Evolutionary conservation across 2,113 vertebrate species (phyloP), one percentile per base, ranked within the genome.

Genomic region (Polypterus senegalus): DNA sequence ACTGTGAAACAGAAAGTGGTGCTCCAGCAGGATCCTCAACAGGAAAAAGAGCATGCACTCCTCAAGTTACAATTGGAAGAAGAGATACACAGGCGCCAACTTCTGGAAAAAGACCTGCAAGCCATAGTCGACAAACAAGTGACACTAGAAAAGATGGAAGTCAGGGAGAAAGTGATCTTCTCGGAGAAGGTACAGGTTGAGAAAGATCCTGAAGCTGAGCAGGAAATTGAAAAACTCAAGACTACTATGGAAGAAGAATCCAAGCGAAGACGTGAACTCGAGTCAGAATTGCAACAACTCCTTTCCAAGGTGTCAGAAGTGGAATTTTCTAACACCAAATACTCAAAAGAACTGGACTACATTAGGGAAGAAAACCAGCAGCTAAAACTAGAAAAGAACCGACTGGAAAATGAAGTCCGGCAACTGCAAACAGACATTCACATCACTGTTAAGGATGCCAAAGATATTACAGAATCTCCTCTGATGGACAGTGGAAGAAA

Each of bases 1-100:
- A 96, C 92, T 0, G 88, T 89, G 63, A 93, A 89, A 71, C 93
- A 99, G 72, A 97, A 94, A 76, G 93, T 99, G 6, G 91, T 98
- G 44, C 80, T 97, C 53, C 92, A 98, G 78, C 92, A 94, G 73
- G 96, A 99, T 71, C 96, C 96, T 7, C 90, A 94, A 70, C 94
- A 98, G 75, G 89, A 95, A 73, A 91, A 93, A 61, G 96, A 99
- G 65, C 89, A 97, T 47, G 85, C 90, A 5, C 86, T 97, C 53
- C 84, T 98, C 52, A 85, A 66, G 63, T 77, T 92, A 11, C 91
- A 99, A 74, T 77, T 97, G 7, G 91, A 97, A 5, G 94, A 99
- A 60, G 96, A 97, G 67, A 85, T 70, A 62, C 90, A 91, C 76
- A 88, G 87, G 63, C 85, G 88, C 9, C 83, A 85, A 60, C 76